Evolutionary conservation across 2,888 invertebrate genomes (phyloP).

Genomic region (Lagria hirta): DNA sequence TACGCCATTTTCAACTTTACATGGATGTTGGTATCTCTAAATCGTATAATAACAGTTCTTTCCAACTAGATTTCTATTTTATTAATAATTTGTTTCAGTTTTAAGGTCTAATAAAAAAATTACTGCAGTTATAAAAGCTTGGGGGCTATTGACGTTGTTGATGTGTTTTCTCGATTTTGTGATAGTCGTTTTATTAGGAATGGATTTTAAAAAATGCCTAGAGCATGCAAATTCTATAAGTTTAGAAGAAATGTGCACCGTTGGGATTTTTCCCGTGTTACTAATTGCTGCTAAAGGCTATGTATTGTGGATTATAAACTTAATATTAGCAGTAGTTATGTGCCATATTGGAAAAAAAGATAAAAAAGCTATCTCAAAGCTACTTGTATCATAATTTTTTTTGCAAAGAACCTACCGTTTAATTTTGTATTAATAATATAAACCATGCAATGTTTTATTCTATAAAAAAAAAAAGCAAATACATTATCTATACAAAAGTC

Average conservation of each 20-base stretch:
- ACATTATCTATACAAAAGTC: too few relatives aligned
- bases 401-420: too few relatives aligned
- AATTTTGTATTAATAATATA: too few relatives aligned
- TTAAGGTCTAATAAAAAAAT: background rate
- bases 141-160: constrained; percentile 27
- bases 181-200: constrained; percentile 28
- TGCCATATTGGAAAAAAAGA: too few relatives aligned
- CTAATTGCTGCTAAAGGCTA: constrained; percentile 52
- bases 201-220: constrained; percentile 27
- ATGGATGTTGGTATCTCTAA: background rate
- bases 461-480: too few relatives aligned
- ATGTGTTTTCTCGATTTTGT: constrained; percentile 34
- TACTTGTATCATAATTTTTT: too few relatives aligned
- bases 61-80: too few relatives aligned
- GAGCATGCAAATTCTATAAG: background rate
- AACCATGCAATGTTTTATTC: too few relatives aligned
- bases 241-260: constrained; percentile 1
- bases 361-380: too few relatives aligned
- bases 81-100: too few relatives aligned
- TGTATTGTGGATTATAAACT: constrained; percentile 52
- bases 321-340: too few relatives aligned
- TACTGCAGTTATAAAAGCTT: constrained; percentile 8
- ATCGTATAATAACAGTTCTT: background rate
- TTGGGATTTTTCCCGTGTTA: constrained; percentile 35
- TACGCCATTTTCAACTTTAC: background rate